Conservation (phyloP, 2,888 invertebrate species). For the Kryphioiulus occultus region DNA sequence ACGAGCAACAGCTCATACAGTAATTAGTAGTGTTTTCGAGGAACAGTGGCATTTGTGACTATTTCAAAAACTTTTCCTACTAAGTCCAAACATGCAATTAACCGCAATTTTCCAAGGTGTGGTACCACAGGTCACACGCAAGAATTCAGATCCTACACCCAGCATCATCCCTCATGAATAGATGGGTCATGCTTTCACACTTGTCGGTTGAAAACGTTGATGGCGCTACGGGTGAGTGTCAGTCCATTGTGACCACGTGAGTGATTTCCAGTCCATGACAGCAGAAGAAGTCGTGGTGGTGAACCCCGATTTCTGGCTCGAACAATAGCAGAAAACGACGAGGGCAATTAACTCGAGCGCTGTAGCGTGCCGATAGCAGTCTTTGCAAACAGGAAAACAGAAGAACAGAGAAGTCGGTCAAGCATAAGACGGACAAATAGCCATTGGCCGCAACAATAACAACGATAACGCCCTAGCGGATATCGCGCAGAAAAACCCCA, state of each 20-base stretch:
- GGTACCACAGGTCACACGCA: too few species aligned
- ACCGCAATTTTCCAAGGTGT: too few species aligned
- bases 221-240: not conserved
- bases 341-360: conserved; percentile 16
- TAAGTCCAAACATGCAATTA: too few species aligned
- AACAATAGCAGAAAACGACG: not conserved
- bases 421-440: conserved; percentile 21
- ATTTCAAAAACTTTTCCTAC: too few species aligned
- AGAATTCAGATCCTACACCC: too few species aligned
- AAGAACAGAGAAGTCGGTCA: not conserved
- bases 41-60: too few species aligned
- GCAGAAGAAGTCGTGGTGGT: not conserved
- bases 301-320: not conserved
- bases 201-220: not conserved
- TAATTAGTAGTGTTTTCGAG: too few species aligned
- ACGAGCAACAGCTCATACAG: too few species aligned
- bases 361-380: not conserved
- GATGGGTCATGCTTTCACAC: too few species aligned
- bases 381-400: not conserved
- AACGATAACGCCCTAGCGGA: not conserved
- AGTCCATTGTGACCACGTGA: not conserved
- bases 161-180: too few species aligned
- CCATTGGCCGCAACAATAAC: conserved; percentile 35
- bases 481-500: not conserved
- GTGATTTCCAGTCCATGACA: not conserved